A percentile compares a stretch with the other conserved stretches of the same genome.
phyloP scores from a whole-genome alignment of 2,888 invertebrate genomes.

The Mycalesis mineus region DNA sequence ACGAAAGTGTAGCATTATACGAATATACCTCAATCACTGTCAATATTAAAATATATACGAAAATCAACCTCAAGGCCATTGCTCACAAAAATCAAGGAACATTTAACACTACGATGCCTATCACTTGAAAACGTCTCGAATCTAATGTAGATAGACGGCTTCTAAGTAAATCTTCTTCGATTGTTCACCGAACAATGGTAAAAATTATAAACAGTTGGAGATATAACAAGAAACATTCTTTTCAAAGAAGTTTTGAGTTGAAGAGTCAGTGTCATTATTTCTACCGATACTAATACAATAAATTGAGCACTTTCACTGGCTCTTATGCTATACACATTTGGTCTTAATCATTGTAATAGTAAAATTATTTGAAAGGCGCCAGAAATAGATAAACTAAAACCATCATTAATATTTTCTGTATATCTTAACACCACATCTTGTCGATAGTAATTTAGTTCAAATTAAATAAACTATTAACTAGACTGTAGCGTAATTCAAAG shows the following conservation, averaged over 20 bases:
- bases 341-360: too few species aligned
- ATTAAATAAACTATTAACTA: too few species aligned
- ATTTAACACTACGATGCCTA: not conserved
- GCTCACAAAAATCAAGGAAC: constrained; percentile 3
- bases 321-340: too few species aligned
- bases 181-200: constrained; percentile 23
- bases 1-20: constrained; percentile 40
- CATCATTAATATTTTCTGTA: too few species aligned
- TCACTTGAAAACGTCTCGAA: not conserved
- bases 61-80: constrained; percentile 27
- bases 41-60: constrained; percentile 32
- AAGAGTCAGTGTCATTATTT: too few species aligned
- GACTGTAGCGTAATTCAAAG: too few species aligned
- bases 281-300: too few species aligned
- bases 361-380: too few species aligned
- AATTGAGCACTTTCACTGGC: too few species aligned
- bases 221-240: constrained; percentile 11
- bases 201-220: constrained; percentile 18
- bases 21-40: constrained; percentile 43
- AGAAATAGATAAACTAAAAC: too few species aligned
- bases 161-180: not conserved
- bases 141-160: not conserved
- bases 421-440: too few species aligned
- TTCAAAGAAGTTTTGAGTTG: constrained; percentile 1
- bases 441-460: too few species aligned